These are phyloP conservation scores for Microctonus brassicae DNA, from an alignment of 2,888 invertebrate species.

Conservation along the genomic window DNA sequence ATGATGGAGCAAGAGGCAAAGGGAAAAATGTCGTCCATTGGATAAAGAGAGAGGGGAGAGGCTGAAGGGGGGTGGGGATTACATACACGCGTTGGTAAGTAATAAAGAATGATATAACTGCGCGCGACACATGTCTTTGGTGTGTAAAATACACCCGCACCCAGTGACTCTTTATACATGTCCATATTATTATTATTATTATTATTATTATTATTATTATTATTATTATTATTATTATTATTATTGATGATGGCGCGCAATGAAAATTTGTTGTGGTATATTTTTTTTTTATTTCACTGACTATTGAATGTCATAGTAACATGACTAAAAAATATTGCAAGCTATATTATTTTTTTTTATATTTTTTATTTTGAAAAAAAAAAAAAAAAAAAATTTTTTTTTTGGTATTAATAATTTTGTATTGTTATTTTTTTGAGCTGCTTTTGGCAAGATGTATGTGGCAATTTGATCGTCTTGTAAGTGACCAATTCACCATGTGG, in stretches of 20 bases:
- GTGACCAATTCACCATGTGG: constrained; percentile 56
- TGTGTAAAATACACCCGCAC: constrained; percentile 53
- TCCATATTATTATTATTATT: too few species aligned
- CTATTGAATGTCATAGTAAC: constrained; percentile 12
- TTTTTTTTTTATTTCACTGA: neutral
- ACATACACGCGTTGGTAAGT: constrained; percentile 49
- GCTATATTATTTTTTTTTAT: neutral
- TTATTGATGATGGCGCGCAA: constrained; percentile 15
- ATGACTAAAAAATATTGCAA: neutral
- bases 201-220: too few species aligned
- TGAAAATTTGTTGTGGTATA: constrained; percentile 24
- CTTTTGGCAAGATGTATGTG: neutral
- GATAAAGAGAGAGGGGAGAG: constrained; percentile 25
- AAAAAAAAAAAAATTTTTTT: too few species aligned
- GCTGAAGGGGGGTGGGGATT: constrained; percentile 41
- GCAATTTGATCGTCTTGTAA: neutral
- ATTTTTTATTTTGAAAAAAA: too few species aligned
- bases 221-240: neutral
- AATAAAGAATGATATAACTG: constrained; percentile 70
- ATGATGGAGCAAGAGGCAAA: constrained; percentile 16
- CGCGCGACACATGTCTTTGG: constrained; percentile 67
- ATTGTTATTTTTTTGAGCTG: neutral
- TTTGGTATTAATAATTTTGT: neutral
- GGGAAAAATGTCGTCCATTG: constrained; percentile 21
- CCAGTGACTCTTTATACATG: neutral